Percentiles rank a stretch among this genome's conserved stretches.
Conservation (phyloP, 2,797 vertebrate species). For the Lemur catta region DNA sequence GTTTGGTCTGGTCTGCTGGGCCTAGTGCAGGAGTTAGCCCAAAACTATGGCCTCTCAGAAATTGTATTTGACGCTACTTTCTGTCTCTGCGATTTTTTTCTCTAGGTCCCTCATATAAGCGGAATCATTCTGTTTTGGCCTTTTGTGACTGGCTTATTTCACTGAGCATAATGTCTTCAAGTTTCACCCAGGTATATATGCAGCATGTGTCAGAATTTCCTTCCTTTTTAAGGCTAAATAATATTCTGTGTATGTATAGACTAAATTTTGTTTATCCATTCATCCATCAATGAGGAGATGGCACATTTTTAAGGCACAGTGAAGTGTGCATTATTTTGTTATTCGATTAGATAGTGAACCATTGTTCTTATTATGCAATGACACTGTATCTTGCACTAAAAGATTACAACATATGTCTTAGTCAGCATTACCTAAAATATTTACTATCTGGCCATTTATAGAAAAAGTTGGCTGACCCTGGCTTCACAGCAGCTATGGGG, state of each 20-base stretch:
- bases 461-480: not conserved
- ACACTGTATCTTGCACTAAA: not conserved
- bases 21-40: too few relatives aligned
- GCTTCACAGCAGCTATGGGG: not conserved
- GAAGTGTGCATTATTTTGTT: not conserved
- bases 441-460: not conserved
- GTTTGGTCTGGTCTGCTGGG: not conserved
- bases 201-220: not conserved
- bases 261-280: not conserved
- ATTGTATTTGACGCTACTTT: not conserved
- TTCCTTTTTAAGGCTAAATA: not conserved
- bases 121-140: not conserved
- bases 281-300: too few relatives aligned
- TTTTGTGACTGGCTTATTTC: not conserved
- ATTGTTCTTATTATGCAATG: rapidly evolving
- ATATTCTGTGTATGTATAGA: not conserved
- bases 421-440: not conserved
- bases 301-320: not conserved
- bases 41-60: not conserved
- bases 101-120: not conserved
- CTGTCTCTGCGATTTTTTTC: not conserved
- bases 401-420: not conserved
- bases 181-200: not conserved
- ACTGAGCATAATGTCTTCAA: not conserved
- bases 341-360: not conserved